A percentile compares a stretch with the other conserved stretches of the same genome.
phyloP scores from a whole-genome alignment of 2,797 vertebrate species.

The Micrastur ruficollis region DNA sequence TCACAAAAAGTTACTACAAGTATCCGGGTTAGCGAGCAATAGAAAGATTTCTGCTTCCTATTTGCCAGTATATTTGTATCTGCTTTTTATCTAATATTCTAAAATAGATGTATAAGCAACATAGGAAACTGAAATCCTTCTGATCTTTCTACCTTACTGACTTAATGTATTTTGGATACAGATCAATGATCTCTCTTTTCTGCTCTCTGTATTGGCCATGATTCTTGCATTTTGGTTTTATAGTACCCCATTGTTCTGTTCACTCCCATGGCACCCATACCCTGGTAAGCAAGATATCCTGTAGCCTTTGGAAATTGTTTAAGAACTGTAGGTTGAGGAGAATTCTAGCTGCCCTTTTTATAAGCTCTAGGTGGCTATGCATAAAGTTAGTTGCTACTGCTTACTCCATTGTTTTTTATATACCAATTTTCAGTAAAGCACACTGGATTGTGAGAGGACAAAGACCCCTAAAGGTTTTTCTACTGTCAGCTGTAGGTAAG shows the following conservation, averaged over 20 bases:
- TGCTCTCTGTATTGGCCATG: fast-evolving
- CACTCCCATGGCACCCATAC: not conserved
- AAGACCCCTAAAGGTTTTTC: not conserved
- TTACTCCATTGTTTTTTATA: not conserved
- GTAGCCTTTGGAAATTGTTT: not conserved
- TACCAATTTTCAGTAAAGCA: not conserved
- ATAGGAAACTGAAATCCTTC: not conserved
- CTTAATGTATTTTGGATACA: not conserved
- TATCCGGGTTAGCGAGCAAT: not conserved
- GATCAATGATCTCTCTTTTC: not conserved
- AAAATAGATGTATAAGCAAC: not conserved
- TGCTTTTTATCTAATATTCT: not conserved
- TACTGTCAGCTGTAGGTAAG: not conserved
- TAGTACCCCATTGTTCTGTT: not conserved
- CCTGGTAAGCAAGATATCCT: not conserved
- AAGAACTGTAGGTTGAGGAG: not conserved
- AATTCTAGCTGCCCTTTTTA: not conserved
- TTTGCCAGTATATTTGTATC: not conserved
- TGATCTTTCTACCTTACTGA: not conserved
- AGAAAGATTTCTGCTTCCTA: not conserved
- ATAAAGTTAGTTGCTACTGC: not conserved
- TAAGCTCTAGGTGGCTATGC: not conserved
- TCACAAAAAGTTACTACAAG: not conserved
- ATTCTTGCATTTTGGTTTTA: not conserved
- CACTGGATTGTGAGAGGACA: not conserved